Evolutionary conservation across 2,797 vertebrate species (phyloP).

Genomic region (Pipistrellus nathusii): DNA sequence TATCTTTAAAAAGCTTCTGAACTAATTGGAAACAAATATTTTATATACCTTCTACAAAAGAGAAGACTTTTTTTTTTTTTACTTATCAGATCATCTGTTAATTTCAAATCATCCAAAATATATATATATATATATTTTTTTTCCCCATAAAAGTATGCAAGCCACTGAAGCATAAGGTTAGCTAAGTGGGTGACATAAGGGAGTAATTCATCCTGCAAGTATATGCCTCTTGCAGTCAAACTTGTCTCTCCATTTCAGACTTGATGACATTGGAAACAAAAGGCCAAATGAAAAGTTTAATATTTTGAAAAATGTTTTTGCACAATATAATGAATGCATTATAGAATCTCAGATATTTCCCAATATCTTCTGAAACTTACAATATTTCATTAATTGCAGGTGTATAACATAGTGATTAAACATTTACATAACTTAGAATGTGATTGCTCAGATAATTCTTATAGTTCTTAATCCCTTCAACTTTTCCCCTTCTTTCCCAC

Average conservation of each 20-base stretch:
- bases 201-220: neutral
- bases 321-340: neutral
- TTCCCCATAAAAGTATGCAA: neutral
- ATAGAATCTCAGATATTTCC: neutral
- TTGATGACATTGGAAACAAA: neutral
- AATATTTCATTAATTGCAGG: neutral
- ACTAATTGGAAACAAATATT: slow-evolving; percentile 14
- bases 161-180: slow-evolving; percentile 38
- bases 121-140: neutral
- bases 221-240: neutral
- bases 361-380: slow-evolving; percentile 28
- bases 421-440: neutral
- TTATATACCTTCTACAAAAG: neutral
- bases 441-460: neutral
- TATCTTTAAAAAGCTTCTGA: neutral
- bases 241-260: neutral
- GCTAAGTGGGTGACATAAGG: neutral
- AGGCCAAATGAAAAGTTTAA: neutral
- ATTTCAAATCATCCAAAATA: slow-evolving; percentile 74
- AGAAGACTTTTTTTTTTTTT: slow-evolving; percentile 52
- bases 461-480: neutral
- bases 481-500: neutral
- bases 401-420: neutral
- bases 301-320: neutral
- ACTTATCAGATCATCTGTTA: slow-evolving; percentile 54